A percentile compares a stretch with the other conserved stretches of the same genome.
These are phyloP conservation scores for Adineta ricciae DNA, from an alignment of 2,888 invertebrate genomes.

Conservation along the genomic window DNA sequence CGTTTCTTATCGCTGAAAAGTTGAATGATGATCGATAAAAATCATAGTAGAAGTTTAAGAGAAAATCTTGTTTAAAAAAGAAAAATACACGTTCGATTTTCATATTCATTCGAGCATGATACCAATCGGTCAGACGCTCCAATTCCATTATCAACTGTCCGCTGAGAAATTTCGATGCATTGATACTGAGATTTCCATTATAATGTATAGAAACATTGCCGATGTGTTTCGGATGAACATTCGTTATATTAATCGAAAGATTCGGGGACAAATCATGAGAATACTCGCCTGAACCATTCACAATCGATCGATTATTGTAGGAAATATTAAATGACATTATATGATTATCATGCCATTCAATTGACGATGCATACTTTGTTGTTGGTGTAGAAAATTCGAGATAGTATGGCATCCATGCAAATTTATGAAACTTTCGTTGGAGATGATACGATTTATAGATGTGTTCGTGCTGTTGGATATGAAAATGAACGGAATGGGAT, in stretches of 20 bases:
- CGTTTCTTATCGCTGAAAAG: background rate
- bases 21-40: background rate
- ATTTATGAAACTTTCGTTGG: background rate
- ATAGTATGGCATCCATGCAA: background rate
- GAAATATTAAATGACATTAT: background rate
- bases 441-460: background rate
- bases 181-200: background rate
- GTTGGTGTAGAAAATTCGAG: background rate
- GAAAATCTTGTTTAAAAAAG: background rate
- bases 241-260: background rate
- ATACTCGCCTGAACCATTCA: background rate
- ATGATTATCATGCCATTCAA: background rate
- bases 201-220: background rate
- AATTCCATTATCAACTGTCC: background rate
- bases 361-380: background rate
- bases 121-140: background rate
- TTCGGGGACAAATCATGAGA: background rate
- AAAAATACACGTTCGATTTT: background rate
- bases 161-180: background rate
- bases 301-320: background rate
- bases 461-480: background rate
- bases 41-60: background rate
- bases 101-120: background rate
- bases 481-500: background rate
- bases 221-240: background rate